These are phyloP conservation scores for Aphelocoma californica DNA, from an alignment of 2,797 vertebrate species.

Conservation along the genomic window DNA sequence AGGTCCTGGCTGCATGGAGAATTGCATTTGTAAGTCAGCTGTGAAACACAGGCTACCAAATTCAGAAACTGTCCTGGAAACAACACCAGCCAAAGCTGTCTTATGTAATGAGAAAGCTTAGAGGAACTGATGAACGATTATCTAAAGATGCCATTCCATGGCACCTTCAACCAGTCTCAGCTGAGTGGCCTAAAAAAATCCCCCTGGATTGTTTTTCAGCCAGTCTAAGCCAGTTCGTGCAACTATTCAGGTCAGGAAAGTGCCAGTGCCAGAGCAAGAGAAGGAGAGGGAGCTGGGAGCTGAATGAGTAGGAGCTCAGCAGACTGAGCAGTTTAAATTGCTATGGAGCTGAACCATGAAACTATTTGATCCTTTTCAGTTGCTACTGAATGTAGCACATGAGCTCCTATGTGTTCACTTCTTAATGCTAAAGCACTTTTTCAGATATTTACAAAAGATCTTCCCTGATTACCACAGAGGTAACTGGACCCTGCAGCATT, in stretches of 20 bases:
- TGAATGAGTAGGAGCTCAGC: not conserved
- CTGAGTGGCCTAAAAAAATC: constrained; percentile 1
- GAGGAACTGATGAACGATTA: not conserved
- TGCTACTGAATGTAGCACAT: not conserved
- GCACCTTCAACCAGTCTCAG: constrained; percentile 5
- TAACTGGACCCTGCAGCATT: not conserved
- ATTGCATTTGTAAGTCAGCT: not conserved
- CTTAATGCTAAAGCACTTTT: not conserved
- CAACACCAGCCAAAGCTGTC: not conserved
- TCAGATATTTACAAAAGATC: not conserved
- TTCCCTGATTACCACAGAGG: not conserved
- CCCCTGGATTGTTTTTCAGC: not conserved
- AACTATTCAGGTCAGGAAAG: constrained; percentile 5
- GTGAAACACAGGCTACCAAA: not conserved
- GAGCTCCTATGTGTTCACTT: not conserved
- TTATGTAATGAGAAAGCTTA: not conserved
- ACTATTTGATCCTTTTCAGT: not conserved
- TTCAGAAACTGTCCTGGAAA: not conserved
- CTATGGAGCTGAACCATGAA: not conserved
- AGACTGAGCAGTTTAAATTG: not conserved
- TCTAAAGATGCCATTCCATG: not conserved
- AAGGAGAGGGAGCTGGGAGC: not conserved
- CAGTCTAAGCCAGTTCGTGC: not conserved
- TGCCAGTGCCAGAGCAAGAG: not conserved
- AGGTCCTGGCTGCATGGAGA: not conserved